Conservation (phyloP, 2,113 vertebrate genomes). For the Prolemur simus region DNA sequence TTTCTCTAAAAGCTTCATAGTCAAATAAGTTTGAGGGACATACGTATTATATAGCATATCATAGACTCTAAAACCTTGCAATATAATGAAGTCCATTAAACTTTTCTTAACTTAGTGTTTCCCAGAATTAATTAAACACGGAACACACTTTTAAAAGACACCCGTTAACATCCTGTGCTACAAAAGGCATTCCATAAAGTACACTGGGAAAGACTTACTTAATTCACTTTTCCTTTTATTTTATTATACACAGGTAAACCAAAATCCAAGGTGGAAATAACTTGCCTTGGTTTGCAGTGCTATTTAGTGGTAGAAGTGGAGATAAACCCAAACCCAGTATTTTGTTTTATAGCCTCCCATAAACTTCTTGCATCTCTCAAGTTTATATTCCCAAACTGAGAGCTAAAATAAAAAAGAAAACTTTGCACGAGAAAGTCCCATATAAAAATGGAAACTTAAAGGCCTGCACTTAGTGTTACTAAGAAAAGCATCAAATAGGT, state of each 20-base stretch:
- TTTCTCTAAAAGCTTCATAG: background rate
- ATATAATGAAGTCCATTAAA: background rate
- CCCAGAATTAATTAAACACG: background rate
- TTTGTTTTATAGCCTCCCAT: background rate
- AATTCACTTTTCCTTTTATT: background rate
- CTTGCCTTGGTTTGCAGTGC: background rate
- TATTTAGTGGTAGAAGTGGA: background rate
- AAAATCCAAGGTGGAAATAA: background rate
- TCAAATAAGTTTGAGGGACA: background rate
- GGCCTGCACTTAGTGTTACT: background rate
- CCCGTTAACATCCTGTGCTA: background rate
- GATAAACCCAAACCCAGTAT: background rate
- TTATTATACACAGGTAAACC: background rate
- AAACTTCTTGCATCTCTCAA: background rate
- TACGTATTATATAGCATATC: background rate
- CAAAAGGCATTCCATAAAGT: background rate
- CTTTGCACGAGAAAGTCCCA: background rate
- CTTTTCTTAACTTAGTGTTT: background rate
- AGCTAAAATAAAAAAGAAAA: constrained; percentile 37
- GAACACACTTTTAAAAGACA: background rate
- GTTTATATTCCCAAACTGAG: background rate
- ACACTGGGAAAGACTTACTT: background rate
- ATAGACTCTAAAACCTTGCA: background rate
- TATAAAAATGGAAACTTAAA: background rate
- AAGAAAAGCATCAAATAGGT: background rate